Evolutionary conservation across 2,888 invertebrate species (phyloP).

Genomic region (Glyphotaelius pellucidus): DNA sequence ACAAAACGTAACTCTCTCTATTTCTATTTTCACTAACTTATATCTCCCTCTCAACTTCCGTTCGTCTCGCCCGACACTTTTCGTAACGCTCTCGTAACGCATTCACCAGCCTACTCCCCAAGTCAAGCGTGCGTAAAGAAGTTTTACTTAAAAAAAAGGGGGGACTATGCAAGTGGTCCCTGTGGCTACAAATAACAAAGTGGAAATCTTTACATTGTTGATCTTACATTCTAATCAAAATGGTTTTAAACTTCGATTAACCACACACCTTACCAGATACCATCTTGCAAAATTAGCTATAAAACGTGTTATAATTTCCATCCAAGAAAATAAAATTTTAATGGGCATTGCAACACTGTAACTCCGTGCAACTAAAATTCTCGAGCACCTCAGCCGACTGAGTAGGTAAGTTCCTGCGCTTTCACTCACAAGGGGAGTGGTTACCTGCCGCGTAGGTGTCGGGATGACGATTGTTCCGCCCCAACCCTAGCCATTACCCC

Average conservation of each 20-base stretch:
- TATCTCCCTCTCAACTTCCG: too few relatives aligned
- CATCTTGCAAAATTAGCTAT: background rate
- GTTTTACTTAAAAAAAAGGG: too few relatives aligned
- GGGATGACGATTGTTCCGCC: slow-evolving; percentile 21
- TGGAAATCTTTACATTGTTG: background rate
- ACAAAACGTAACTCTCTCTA: too few relatives aligned
- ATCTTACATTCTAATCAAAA: background rate
- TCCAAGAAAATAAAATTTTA: background rate
- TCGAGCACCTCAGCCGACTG: background rate
- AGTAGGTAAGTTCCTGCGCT: background rate
- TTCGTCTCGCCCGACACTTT: too few relatives aligned
- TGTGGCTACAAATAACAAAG: background rate
- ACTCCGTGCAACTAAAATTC: background rate
- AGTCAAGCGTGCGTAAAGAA: too few relatives aligned
- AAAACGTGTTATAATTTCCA: background rate
- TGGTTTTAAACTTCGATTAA: background rate
- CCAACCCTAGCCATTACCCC: background rate
- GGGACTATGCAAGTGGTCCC: too few relatives aligned
- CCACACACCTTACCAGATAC: background rate
- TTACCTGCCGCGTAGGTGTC: background rate
- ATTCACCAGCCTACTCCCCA: too few relatives aligned
- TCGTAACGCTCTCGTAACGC: too few relatives aligned
- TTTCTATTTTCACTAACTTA: too few relatives aligned
- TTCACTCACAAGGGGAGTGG: background rate
- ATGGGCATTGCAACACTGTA: background rate